phyloP scores from a whole-genome alignment of 2,113 vertebrate genomes.

The Stegostoma tigrinum region DNA sequence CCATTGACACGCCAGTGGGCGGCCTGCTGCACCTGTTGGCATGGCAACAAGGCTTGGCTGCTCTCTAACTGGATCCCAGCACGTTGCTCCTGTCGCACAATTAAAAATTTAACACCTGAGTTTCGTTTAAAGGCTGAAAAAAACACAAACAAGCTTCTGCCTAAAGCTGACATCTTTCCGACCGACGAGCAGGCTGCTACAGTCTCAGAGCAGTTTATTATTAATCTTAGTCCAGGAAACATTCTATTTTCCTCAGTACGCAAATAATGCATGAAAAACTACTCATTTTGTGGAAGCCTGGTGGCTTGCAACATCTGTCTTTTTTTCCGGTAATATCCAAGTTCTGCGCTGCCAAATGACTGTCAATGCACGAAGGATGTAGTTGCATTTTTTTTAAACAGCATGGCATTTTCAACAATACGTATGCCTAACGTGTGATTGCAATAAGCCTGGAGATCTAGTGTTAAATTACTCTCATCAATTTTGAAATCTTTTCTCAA shows the following conservation, averaged over 20 bases:
- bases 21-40: constrained; percentile 67
- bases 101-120: constrained; percentile 58
- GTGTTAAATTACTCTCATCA: background rate
- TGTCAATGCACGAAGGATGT: no score
- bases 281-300: no score
- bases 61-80: constrained; percentile 52
- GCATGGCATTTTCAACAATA: background rate
- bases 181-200: background rate
- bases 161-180: background rate
- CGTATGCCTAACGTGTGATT: background rate
- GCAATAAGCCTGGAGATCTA: background rate
- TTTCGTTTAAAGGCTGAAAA: constrained; percentile 50
- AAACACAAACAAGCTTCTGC: constrained; percentile 37
- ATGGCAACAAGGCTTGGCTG: constrained; percentile 78
- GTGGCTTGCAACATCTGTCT: no score
- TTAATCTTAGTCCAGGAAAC: constrained; percentile 11
- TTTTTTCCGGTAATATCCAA: no score
- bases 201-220: background rate
- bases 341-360: no score
- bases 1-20: constrained; percentile 69
- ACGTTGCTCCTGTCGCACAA: constrained; percentile 50
- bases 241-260: background rate
- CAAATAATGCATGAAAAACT: background rate
- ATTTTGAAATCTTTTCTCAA: background rate
- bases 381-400: background rate